Conservation (phyloP, 2,797 vertebrate genomes). For the Kryptopterus vitreolus region DNA sequence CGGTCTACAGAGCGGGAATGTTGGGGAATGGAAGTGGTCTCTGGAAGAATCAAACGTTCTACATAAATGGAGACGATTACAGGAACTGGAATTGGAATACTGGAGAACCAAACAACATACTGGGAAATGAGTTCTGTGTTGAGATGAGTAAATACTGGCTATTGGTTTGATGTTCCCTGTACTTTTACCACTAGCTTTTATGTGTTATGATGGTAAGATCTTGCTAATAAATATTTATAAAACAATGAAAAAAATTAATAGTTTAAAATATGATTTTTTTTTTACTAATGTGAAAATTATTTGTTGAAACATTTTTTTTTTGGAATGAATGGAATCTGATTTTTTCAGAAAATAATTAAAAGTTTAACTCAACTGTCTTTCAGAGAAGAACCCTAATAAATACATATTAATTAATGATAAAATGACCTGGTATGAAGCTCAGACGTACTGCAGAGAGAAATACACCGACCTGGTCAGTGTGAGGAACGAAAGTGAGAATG, state of each 20-base stretch:
- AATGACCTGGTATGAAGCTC: constrained; percentile 2
- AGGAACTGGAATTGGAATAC: neutral
- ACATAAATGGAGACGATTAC: neutral
- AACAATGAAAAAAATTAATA: neutral
- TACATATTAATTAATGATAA: neutral
- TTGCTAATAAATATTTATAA: too few relatives aligned
- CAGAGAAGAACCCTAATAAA: neutral
- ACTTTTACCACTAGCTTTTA: too few relatives aligned
- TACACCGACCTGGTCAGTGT: neutral
- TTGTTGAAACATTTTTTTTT: too few relatives aligned
- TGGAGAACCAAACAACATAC: neutral
- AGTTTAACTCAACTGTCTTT: neutral
- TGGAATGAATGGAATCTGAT: neutral
- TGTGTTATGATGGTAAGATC: constrained; percentile 34
- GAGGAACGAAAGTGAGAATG: neutral
- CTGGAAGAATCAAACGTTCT: constrained; percentile 28
- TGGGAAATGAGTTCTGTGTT: neutral
- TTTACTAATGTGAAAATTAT: too few relatives aligned
- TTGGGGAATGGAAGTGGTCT: constrained; percentile 37
- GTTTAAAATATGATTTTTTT: too few relatives aligned
- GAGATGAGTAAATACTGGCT: fast-evolving
- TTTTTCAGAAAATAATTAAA: too few relatives aligned
- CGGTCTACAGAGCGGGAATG: neutral
- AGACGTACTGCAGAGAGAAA: constrained; percentile 31
- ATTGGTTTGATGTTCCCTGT: neutral